Percentiles rank a stretch among this genome's conserved stretches.
These are phyloP conservation scores for Machimus atricapillus DNA, from an alignment of 2,888 invertebrate genomes.

Conservation along the genomic window DNA sequence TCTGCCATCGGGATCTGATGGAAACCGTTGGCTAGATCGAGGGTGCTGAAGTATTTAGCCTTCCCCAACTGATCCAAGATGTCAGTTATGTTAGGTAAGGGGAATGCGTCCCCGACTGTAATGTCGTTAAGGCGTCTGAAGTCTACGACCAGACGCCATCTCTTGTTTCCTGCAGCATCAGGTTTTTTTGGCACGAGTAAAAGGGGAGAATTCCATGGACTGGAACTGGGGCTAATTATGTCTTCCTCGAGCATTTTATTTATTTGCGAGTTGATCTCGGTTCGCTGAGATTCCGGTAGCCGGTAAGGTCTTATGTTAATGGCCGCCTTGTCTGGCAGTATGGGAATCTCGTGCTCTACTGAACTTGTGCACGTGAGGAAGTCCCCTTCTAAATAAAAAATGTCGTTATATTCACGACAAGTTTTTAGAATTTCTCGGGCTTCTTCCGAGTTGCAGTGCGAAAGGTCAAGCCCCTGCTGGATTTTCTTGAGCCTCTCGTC, in stretches of 20 bases:
- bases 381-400: not conserved
- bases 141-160: not conserved
- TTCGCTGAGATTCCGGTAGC: not conserved
- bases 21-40: not conserved
- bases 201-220: not conserved
- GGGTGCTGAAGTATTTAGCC: not conserved
- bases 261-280: not conserved
- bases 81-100: not conserved
- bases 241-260: not conserved
- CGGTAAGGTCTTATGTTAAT: not conserved
- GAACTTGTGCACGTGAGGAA: not conserved
- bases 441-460: not conserved
- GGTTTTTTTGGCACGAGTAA: not conserved
- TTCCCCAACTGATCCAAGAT: not conserved
- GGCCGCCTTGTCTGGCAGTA: not conserved
- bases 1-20: not conserved
- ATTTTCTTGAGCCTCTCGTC: not conserved
- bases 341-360: not conserved
- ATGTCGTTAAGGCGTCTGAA: not conserved
- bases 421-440: not conserved
- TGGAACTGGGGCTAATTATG: not conserved
- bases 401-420: not conserved
- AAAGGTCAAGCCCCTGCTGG: not conserved
- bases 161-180: not conserved
- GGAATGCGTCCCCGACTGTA: not conserved